Evolutionary conservation across 64 coral and sea anemone genomes (phyloP).

Genomic region (Catalaphyllia jardinei): DNA sequence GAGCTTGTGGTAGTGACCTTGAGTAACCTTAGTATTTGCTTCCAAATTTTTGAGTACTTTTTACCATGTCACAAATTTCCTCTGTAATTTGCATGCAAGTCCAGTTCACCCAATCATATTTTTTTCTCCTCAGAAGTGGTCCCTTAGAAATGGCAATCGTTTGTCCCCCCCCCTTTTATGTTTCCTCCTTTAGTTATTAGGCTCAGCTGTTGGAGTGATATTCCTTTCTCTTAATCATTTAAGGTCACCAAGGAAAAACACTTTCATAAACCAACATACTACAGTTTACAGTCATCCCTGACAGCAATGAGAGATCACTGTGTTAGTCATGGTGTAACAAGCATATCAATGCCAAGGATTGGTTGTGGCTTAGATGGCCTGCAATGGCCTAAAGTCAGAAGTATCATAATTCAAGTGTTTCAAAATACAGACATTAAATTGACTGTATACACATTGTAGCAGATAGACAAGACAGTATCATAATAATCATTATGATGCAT

Average conservation of each 20-base stretch:
- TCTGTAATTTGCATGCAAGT: too few species aligned
- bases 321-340: constrained; percentile 50
- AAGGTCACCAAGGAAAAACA: constrained; percentile 88
- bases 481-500: too few species aligned
- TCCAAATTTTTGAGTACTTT: too few species aligned
- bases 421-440: constrained; percentile 62
- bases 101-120: too few species aligned
- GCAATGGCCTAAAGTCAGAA: constrained; percentile 67
- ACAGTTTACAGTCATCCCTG: constrained; percentile 65
- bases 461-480: too few species aligned
- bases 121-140: too few species aligned
- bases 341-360: constrained; percentile 88
- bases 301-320: constrained; percentile 72
- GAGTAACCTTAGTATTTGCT: too few species aligned
- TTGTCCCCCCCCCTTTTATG: too few species aligned
- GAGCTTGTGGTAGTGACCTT: too few species aligned
- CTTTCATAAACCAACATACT: constrained; percentile 85
- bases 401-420: constrained; percentile 73
- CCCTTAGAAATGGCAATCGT: too few species aligned
- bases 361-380: constrained; percentile 91
- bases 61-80: too few species aligned
- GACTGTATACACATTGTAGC: constrained; percentile 71
- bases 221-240: not conserved
- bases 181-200: too few species aligned
- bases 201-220: not conserved